Conservation (phyloP, 2,797 vertebrate genomes). For the Sebastolobus altivelis region DNA sequence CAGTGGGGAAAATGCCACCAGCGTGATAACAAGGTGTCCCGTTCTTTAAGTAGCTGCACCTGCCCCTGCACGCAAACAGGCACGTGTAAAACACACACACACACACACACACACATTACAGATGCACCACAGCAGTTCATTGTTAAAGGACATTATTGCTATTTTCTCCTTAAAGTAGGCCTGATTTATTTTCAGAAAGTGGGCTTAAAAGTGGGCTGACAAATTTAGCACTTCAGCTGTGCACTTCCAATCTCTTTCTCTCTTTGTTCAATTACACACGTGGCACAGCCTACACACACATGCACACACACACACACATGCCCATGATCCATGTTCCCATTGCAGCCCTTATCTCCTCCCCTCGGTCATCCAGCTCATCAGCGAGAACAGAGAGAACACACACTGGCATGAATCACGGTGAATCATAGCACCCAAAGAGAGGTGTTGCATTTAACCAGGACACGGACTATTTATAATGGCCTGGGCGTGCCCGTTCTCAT, state of each 20-base stretch:
- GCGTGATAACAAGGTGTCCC: conserved; percentile 47
- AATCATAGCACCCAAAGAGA: conserved; percentile 82
- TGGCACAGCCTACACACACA: conserved; percentile 60
- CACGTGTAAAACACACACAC: conserved; percentile 18
- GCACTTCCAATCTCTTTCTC: conserved; percentile 53
- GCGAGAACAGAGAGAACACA: conserved; percentile 77
- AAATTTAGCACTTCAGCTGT: conserved; percentile 63
- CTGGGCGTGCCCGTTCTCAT: conserved; percentile 76
- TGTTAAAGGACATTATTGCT: conserved; percentile 37
- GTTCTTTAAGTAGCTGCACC: conserved; percentile 41
- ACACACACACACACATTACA: neutral
- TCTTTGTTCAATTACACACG: conserved; percentile 63
- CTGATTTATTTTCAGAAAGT: conserved; percentile 62
- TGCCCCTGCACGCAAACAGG: conserved; percentile 20
- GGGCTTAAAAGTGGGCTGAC: conserved; percentile 62
- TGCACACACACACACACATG: conserved; percentile 25
- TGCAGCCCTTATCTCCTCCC: conserved; percentile 62
- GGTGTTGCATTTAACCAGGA: conserved; percentile 84
- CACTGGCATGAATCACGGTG: conserved; percentile 80
- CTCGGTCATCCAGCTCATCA: conserved; percentile 77
- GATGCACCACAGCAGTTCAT: conserved; percentile 14
- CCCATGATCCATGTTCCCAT: conserved; percentile 67
- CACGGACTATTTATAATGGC: conserved; percentile 82
- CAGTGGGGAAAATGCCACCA: conserved; percentile 43
- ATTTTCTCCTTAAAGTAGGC: conserved; percentile 37